A percentile compares a stretch with the other conserved stretches of the same genome.
Conservation (phyloP, 2,888 invertebrate genomes). For the Abrostola tripartita region DNA sequence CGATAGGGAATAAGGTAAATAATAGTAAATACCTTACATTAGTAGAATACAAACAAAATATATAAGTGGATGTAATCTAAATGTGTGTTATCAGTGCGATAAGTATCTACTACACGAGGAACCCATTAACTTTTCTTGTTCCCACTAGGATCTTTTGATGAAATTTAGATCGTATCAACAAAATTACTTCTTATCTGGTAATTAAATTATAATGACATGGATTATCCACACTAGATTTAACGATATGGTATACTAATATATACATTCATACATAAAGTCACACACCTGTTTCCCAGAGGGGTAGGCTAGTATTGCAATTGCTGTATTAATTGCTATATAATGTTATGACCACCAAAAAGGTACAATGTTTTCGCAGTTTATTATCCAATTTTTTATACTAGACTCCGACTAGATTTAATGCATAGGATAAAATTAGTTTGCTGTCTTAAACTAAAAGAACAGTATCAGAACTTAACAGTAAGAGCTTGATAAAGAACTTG, state of each 20-base stretch:
- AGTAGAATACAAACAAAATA: slow-evolving; percentile 15
- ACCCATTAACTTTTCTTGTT: slow-evolving; percentile 30
- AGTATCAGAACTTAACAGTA: too few species aligned
- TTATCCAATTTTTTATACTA: slow-evolving; percentile 11
- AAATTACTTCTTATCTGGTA: slow-evolving; percentile 19
- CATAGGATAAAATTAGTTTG: not conserved
- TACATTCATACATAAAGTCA: too few species aligned
- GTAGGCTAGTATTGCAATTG: too few species aligned
- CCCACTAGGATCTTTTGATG: slow-evolving; percentile 4
- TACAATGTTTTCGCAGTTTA: not conserved
- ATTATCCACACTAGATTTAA: slow-evolving; percentile 20
- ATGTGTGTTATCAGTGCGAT: slow-evolving; percentile 17
- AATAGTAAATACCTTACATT: slow-evolving; percentile 15
- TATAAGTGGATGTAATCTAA: not conserved
- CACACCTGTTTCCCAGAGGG: too few species aligned
- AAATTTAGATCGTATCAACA: slow-evolving; percentile 13
- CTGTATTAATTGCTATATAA: too few species aligned
- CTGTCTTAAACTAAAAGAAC: slow-evolving; percentile 3
- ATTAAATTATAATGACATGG: slow-evolving; percentile 17
- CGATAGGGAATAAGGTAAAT: slow-evolving; percentile 6
- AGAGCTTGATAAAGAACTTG: too few species aligned
- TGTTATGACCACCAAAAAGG: not conserved
- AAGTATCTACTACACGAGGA: slow-evolving; percentile 12
- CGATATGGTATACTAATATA: not conserved
- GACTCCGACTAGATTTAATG: slow-evolving; percentile 26